Evolutionary conservation across 2,888 invertebrate genomes (phyloP).

Genomic region (Chymomyza amoena): DNA sequence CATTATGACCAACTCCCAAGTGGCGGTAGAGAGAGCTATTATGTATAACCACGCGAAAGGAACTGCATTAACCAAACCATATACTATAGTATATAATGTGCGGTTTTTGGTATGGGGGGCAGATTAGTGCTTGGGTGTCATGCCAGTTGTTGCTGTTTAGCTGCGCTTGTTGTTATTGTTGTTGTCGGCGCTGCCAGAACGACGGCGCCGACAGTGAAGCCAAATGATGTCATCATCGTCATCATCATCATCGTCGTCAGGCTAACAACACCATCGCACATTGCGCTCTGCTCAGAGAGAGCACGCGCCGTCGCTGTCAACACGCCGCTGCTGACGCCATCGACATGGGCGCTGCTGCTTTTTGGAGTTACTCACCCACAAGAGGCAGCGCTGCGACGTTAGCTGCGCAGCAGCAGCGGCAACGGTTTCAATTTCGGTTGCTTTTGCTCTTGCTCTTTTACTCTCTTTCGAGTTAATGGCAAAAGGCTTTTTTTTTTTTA

Average conservation of each 20-base stretch:
- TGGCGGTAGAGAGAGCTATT: too few relatives aligned
- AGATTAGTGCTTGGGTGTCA: neutral
- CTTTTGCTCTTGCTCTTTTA: neutral
- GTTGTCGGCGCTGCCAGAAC: constrained; percentile 11
- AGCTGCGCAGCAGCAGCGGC: too few relatives aligned
- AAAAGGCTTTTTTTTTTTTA: neutral
- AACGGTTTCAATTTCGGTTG: neutral
- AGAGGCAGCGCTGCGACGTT: constrained; percentile 13
- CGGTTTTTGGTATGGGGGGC: neutral
- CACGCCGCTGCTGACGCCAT: constrained; percentile 56
- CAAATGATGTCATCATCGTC: constrained; percentile 57
- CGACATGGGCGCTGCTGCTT: constrained; percentile 31
- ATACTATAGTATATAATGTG: neutral
- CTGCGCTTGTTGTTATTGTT: constrained; percentile 6
- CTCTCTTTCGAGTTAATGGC: neutral
- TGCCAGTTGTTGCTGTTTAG: neutral
- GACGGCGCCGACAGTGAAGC: neutral
- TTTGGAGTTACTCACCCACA: constrained; percentile 46
- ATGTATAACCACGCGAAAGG: too few relatives aligned
- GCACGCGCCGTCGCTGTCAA: constrained; percentile 18
- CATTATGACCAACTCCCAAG: too few relatives aligned
- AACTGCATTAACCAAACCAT: neutral
- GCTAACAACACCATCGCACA: neutral
- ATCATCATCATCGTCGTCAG: too few relatives aligned
- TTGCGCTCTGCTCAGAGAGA: constrained; percentile 19